Percentiles rank a stretch among this genome's conserved stretches.
These are phyloP conservation scores for Triops longicaudatus DNA, from an alignment of 1,140 invertebrate genomes.

Conservation along the genomic window DNA sequence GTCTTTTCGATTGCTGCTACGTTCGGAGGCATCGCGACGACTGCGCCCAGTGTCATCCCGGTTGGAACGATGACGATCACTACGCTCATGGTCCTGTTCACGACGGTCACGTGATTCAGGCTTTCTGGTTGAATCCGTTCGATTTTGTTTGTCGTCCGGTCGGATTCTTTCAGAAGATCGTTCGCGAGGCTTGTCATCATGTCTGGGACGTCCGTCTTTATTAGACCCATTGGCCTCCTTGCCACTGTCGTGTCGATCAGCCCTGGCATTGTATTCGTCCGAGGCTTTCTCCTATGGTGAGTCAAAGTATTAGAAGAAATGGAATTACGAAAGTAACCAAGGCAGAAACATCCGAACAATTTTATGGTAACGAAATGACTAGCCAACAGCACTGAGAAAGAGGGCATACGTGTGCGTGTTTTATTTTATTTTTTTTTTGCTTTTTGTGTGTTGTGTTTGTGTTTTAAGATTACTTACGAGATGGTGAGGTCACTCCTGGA, in stretches of 20 bases:
- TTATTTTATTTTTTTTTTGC: too few species aligned
- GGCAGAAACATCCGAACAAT: not conserved
- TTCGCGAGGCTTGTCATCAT: not conserved
- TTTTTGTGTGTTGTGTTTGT: not conserved
- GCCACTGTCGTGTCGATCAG: not conserved
- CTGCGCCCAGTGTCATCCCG: not conserved
- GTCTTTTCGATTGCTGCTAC: constrained; percentile 1
- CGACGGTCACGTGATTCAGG: not conserved
- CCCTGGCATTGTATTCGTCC: not conserved
- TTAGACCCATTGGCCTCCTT: not conserved
- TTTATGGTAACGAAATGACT: not conserved
- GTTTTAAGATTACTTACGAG: constrained; percentile 5
- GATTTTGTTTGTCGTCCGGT: not conserved
- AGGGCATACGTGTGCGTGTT: not conserved
- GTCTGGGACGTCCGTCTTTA: not conserved
- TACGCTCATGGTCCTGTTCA: not conserved
- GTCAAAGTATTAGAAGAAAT: not conserved
- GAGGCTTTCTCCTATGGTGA: not conserved
- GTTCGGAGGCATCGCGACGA: not conserved
- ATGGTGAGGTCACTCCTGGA: constrained; percentile 9
- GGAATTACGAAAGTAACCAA: not conserved
- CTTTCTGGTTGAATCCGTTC: not conserved
- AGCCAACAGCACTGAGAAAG: constrained; percentile 11
- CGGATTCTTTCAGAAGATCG: not conserved
- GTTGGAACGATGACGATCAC: not conserved